Percentiles rank a stretch among this genome's conserved stretches.
phyloP scores from a whole-genome alignment of 2,888 invertebrate species.

The Dolichopus griseipennis region DNA sequence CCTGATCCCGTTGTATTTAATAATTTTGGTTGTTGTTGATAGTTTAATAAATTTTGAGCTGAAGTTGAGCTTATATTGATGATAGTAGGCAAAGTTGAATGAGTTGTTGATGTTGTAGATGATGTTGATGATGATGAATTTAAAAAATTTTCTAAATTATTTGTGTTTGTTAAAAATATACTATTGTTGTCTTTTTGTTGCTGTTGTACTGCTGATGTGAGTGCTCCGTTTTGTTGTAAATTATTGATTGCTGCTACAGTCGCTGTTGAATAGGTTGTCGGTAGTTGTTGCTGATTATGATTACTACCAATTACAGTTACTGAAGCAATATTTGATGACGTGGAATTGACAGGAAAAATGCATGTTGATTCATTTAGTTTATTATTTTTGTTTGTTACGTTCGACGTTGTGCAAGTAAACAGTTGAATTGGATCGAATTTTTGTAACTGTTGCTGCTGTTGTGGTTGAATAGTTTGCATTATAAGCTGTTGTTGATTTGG shows the following conservation, averaged over 20 bases:
- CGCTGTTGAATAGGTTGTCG: slow-evolving; percentile 22
- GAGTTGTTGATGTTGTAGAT: slow-evolving; percentile 17
- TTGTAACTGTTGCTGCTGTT: slow-evolving; percentile 9
- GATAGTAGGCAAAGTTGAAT: slow-evolving; percentile 22
- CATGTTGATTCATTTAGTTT: slow-evolving; percentile 14
- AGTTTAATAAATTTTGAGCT: slow-evolving; percentile 23
- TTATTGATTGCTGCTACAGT: slow-evolving; percentile 24
- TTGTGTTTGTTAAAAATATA: not conserved
- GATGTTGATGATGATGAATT: slow-evolving; percentile 16
- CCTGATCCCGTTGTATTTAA: slow-evolving; percentile 10
- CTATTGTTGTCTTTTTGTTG: not conserved
- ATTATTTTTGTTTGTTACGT: slow-evolving; percentile 13
- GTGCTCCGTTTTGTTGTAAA: slow-evolving; percentile 18
- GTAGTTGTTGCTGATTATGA: not conserved
- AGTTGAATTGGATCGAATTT: slow-evolving; percentile 9
- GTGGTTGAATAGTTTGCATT: slow-evolving; percentile 14
- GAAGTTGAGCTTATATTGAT: slow-evolving; percentile 27
- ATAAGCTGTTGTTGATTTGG: slow-evolving; percentile 22
- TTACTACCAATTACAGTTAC: slow-evolving; percentile 12
- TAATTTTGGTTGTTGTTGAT: slow-evolving; percentile 20
- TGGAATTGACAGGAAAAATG: slow-evolving; percentile 21
- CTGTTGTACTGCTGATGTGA: not conserved
- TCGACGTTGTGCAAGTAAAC: slow-evolving; percentile 9
- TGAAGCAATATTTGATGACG: slow-evolving; percentile 18
- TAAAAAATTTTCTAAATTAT: not conserved